phyloP scores from a whole-genome alignment of 2,797 vertebrate species.

The Poecilia picta region DNA sequence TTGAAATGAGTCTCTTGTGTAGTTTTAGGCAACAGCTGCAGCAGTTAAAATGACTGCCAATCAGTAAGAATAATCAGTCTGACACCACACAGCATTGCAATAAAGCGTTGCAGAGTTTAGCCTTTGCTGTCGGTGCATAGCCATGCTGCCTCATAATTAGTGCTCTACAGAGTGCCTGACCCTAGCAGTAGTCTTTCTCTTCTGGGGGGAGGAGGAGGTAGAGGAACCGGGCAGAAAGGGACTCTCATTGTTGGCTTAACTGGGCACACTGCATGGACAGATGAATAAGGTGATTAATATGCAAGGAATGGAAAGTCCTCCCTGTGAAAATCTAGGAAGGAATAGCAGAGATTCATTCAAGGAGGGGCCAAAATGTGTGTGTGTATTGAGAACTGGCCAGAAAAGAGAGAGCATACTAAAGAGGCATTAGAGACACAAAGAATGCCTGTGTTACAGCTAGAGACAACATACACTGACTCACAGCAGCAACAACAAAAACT shows the following conservation, averaged over 20 bases:
- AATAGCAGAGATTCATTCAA: conserved; percentile 55
- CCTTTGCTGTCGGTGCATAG: conserved; percentile 7
- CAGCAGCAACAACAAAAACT: conserved; percentile 50
- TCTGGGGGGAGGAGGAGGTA: conserved; percentile 43
- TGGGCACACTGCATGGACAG: conserved; percentile 46
- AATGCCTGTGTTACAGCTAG: conserved; percentile 55
- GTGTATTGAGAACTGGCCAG: conserved; percentile 26
- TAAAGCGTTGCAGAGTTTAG: conserved; percentile 29
- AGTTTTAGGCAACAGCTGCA: conserved; percentile 8
- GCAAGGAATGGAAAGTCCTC: conserved; percentile 76
- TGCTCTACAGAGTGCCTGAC: conserved; percentile 54
- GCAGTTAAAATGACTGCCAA: conserved; percentile 4
- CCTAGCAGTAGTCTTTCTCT: conserved; percentile 37
- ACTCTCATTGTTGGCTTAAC: conserved; percentile 67
- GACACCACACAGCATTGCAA: not conserved
- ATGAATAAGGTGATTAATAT: conserved; percentile 76
- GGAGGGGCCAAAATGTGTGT: conserved; percentile 25
- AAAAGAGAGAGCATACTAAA: conserved; percentile 42
- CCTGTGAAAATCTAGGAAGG: conserved; percentile 45
- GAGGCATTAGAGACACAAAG: conserved; percentile 66
- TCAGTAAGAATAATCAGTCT: conserved; percentile 31
- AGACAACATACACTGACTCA: conserved; percentile 43
- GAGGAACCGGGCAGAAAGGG: conserved; percentile 53
- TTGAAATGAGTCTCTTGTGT: conserved; percentile 6
- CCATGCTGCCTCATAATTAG: conserved; percentile 59